Conservation (phyloP, 2,797 vertebrate genomes). For the Furcifer pardalis region DNA sequence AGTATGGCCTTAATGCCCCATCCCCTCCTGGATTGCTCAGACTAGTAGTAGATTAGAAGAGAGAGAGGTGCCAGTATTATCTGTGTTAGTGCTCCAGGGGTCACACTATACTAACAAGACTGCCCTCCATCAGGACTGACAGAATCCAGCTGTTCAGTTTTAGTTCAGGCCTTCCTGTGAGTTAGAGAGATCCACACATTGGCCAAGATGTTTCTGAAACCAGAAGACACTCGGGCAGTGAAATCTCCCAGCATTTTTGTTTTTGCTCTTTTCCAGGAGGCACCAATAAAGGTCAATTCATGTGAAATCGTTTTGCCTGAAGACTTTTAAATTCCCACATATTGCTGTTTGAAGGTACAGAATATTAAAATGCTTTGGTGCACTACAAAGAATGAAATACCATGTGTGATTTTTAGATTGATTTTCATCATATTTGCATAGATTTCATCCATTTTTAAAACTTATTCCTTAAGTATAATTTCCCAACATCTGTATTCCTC, state of each 20-base stretch:
- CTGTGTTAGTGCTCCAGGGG: conserved; percentile 89
- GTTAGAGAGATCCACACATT: conserved; percentile 78
- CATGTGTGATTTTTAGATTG: conserved; percentile 30
- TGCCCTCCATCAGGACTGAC: conserved; percentile 86
- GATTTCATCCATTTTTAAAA: neutral
- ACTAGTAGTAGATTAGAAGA: conserved; percentile 85
- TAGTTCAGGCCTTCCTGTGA: conserved; percentile 51
- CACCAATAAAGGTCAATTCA: conserved; percentile 42
- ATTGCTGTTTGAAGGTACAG: conserved; percentile 49
- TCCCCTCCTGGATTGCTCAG: conserved; percentile 82
- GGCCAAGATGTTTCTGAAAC: conserved; percentile 70
- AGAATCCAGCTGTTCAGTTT: conserved; percentile 86
- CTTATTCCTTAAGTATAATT: neutral
- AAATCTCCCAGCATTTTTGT: conserved; percentile 66
- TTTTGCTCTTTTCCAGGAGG: conserved; percentile 58
- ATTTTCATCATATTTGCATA: conserved; percentile 17
- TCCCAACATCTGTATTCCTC: neutral
- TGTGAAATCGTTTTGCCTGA: conserved; percentile 76
- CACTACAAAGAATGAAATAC: conserved; percentile 22
- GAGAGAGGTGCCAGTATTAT: conserved; percentile 95
- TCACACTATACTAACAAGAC: conserved; percentile 94
- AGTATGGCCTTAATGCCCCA: conserved; percentile 79
- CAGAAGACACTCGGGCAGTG: conserved; percentile 71
- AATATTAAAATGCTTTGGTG: conserved; percentile 24
- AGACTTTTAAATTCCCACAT: conserved; percentile 63